Evolutionary conservation across 1,140 invertebrate genomes (phyloP), one percentile per base, ranked within the genome.

Genomic region (Apis florea): DNA sequence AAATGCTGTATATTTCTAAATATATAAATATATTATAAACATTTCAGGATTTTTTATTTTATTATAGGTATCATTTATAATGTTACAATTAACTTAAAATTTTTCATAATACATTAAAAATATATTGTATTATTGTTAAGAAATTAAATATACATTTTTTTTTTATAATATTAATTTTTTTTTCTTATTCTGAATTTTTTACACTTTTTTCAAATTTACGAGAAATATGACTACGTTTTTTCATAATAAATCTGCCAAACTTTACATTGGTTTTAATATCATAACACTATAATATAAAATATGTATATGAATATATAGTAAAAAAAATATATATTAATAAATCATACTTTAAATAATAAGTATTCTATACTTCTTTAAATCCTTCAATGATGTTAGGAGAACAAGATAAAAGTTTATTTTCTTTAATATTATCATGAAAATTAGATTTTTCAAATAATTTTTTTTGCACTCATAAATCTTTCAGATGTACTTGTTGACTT

Each of bases 1-100:
- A 79, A 86, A 89, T 84, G 90, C 88, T 92, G 90, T 92, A 93
- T 92, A 92, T 93, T 93, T 92, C 90, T 91, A 92, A 92, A 91
- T 91, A 92, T 89, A 90, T 85, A 85, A 89, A 90, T 91, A 88
- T 92, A 90, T 85, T 90, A 86, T 86, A 85, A 85, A 88, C 63
- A 84, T 85, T 79, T 79, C 15, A 12, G 21, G 10, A 21, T 1
- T 26, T 40, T 59, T 54, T 51, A 64, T 64, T 24, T 67, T 24
- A 31, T 19, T 49, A 15, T 12, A 19, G 21, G 24, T 47, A 54
- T 76, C 24, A 19, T 59, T 85, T 11, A 40, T 40, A 54, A 56
- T 15, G 49, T 12, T 21, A 8, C 51, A 68, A 24, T 58, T 19
- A 77, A 69, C n/a, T 24, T 63, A n/a, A 13, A n/a, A 83, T 59